A percentile compares a stretch with the other conserved stretches of the same genome.
Conservation (phyloP, 1,140 invertebrate species). For the Danaus melanippus region DNA sequence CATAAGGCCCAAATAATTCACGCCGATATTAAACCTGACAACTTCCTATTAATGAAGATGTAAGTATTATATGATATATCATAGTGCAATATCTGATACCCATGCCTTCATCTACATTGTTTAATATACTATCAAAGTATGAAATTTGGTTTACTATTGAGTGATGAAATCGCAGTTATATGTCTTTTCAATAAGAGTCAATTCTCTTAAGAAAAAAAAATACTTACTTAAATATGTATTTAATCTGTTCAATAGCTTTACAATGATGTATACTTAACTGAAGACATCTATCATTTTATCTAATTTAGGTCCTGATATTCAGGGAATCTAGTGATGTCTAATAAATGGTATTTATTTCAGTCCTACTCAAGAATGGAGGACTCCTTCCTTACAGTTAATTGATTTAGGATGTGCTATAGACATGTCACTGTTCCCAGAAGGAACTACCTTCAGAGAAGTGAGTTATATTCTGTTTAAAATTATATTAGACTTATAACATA, state of each 20-base stretch:
- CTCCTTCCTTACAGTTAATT: slow-evolving; percentile 83
- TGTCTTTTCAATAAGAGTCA: too few relatives aligned
- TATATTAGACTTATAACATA: too few relatives aligned
- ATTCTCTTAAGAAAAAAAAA: too few relatives aligned
- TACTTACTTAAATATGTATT: too few relatives aligned
- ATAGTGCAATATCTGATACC: not conserved
- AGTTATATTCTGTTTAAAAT: slow-evolving; percentile 11
- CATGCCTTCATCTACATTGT: not conserved
- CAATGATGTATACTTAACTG: too few relatives aligned
- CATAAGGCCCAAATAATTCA: slow-evolving; percentile 94
- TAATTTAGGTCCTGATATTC: too few relatives aligned
- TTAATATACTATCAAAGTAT: slow-evolving; percentile 2
- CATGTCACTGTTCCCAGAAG: slow-evolving; percentile 85
- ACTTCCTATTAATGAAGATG: slow-evolving; percentile 88
- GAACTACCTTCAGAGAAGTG: slow-evolving; percentile 83
- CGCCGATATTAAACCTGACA: slow-evolving; percentile 97
- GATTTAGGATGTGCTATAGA: slow-evolving; percentile 93
- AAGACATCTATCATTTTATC: too few relatives aligned
- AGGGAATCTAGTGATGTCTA: not conserved
- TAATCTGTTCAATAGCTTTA: too few relatives aligned
- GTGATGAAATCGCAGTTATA: too few relatives aligned
- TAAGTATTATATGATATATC: slow-evolving; percentile 62
- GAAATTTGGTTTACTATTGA: not conserved
- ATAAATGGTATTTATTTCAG: slow-evolving; percentile 51
- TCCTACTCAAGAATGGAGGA: slow-evolving; percentile 73